Evolutionary conservation across 2,888 invertebrate genomes (phyloP), one percentile per base, ranked within the genome.

Genomic region (Seira ritae): DNA sequence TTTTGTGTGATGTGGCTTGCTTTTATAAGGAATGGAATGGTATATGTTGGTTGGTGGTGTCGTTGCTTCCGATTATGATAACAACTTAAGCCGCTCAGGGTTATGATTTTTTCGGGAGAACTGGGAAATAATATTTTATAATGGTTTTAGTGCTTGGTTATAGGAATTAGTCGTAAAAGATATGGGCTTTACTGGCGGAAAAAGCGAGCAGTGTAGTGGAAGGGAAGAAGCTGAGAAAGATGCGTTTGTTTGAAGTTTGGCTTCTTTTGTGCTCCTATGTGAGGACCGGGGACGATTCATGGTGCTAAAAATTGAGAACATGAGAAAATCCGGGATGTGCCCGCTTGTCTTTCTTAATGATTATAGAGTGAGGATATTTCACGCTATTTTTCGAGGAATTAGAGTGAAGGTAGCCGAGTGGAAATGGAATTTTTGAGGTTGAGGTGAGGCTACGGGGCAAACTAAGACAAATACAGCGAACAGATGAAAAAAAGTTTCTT

Each of bases 21-120:
- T n/a, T n/a, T n/a, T n/a, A n/a, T n/a, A n/a, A n/a, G n/a, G n/a
- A n/a, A n/a, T n/a, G n/a, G n/a, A n/a, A n/a, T n/a, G n/a, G n/a
- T n/a, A n/a, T n/a, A n/a, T 62, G 62, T 62, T 62, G 55, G 55
- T 55, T 55, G 62, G 62, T 62, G 62, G 62, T 62, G 62, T 62
- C 62, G 62, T 62, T 62, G 6, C 62, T 62, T 62, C 19, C 62
- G 62, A 62, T 62, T 62, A 62, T 62, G 62, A 62, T 62, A 62
- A 62, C 62, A 62, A 62, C 62, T 62, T 62, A 62, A 62, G 62
- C 62, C 62, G 62, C 62, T 62, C 20, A 50, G 20, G 62, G 20
- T 62, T 62, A 62, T 62, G 62, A 62, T 62, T 62, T 55, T 55
- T 55, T 50, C 50, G 15, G 15, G 42, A n/a, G n/a, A 42, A 42